A percentile compares a stretch with the other conserved stretches of the same genome.
Evolutionary conservation across 2,113 vertebrate species (phyloP).

Genomic region (Empidonax alnorum): DNA sequence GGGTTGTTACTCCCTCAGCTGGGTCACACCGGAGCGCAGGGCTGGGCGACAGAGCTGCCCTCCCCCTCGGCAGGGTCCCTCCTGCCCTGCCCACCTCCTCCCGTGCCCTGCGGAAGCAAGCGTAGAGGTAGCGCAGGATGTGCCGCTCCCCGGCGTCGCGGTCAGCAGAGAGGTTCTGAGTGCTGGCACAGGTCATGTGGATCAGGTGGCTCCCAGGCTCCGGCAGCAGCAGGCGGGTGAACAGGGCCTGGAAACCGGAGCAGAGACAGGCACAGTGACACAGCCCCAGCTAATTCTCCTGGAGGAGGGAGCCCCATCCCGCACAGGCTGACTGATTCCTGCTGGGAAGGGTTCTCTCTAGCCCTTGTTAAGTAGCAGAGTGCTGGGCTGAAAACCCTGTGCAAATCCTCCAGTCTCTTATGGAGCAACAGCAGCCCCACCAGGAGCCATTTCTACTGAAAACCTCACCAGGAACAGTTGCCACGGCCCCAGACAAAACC

Average conservation of each 20-base stretch:
- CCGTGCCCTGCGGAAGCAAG: conserved; percentile 91
- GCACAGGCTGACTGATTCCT: rapidly evolving
- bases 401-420: rapidly evolving
- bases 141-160: conserved; percentile 92
- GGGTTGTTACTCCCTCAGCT: rapidly evolving
- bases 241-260: conserved; percentile 81
- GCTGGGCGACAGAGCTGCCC: rapidly evolving
- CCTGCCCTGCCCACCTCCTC: conserved; percentile 83
- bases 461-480: rapidly evolving
- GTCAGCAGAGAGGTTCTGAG: conserved; percentile 91
- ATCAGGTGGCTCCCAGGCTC: conserved; percentile 94
- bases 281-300: neutral
- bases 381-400: rapidly evolving
- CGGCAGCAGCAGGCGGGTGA: conserved; percentile 88
- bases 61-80: neutral
- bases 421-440: rapidly evolving
- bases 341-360: rapidly evolving
- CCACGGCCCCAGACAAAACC: rapidly evolving
- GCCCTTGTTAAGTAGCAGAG: rapidly evolving
- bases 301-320: rapidly evolving
- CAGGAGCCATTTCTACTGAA: rapidly evolving
- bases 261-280: neutral
- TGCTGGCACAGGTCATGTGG: conserved; percentile 87
- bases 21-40: rapidly evolving
- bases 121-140: conserved; percentile 90